Evolutionary conservation across 2,888 invertebrate species (phyloP).

Genomic region (Clitarchus hookeri): DNA sequence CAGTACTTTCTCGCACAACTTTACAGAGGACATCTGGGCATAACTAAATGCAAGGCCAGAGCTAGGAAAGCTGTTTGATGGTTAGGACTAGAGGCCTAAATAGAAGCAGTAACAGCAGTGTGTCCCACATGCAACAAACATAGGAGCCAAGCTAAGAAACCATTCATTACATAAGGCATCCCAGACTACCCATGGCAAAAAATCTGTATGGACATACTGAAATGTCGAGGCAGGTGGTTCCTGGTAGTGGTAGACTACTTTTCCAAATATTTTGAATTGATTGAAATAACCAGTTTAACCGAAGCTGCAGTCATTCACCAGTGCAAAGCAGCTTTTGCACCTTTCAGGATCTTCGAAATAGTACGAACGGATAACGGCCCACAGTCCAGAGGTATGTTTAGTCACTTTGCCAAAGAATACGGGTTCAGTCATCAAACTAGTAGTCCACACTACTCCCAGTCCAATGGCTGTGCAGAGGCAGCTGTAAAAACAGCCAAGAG

Average conservation of each 20-base stretch:
- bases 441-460: background rate
- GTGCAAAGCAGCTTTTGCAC: background rate
- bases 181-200: background rate
- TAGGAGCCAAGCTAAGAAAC: background rate
- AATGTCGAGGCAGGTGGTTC: background rate
- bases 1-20: background rate
- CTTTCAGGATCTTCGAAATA: background rate
- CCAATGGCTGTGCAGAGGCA: background rate
- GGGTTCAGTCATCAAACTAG: slow-evolving; percentile 3
- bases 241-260: background rate
- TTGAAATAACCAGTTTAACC: background rate
- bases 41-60: background rate
- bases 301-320: background rate
- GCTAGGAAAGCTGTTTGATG: background rate
- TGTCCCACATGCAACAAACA: background rate
- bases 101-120: background rate
- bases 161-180: background rate
- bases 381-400: too few relatives aligned
- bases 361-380: too few relatives aligned
- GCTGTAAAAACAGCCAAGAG: background rate
- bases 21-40: background rate
- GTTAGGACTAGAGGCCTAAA: background rate
- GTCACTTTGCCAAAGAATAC: too few relatives aligned
- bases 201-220: background rate
- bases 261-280: background rate